phyloP scores from a whole-genome alignment of 1,140 invertebrate genomes.

The Probaryconus sp. region DNA sequence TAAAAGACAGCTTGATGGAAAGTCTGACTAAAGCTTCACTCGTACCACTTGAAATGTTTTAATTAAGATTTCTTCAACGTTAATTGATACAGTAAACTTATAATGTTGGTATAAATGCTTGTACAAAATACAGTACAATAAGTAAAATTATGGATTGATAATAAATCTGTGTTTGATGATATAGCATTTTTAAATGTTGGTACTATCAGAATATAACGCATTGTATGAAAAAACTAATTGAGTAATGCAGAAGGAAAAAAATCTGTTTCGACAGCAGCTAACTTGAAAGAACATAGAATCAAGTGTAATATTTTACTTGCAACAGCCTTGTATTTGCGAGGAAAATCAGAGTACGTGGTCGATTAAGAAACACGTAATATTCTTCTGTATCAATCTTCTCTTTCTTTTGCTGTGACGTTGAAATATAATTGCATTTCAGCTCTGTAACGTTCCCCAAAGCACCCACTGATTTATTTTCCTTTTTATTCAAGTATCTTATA shows the following conservation, averaged over 20 bases:
- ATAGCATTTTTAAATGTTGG: too few species aligned
- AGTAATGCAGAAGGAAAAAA: constrained; percentile 6
- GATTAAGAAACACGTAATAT: constrained; percentile 54
- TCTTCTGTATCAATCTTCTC: constrained; percentile 54
- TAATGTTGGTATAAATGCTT: too few species aligned
- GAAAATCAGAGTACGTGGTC: constrained; percentile 45
- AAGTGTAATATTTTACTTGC: constrained; percentile 28
- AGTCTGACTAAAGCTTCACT: too few species aligned
- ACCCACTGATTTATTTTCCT: constrained; percentile 40
- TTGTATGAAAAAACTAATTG: too few species aligned
- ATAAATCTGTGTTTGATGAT: too few species aligned
- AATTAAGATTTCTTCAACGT: too few species aligned
- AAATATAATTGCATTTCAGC: constrained; percentile 54
- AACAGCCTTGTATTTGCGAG: constrained; percentile 26
- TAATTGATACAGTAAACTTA: too few species aligned
- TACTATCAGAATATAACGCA: too few species aligned
- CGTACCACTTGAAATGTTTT: too few species aligned
- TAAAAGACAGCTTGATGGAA: too few species aligned
- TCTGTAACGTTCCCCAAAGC: constrained; percentile 17
- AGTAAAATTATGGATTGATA: too few species aligned
- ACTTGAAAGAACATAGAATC: constrained; percentile 5
- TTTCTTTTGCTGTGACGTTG: constrained; percentile 34
- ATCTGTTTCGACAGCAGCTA: constrained; percentile 13
- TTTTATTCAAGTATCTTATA: constrained; percentile 17
- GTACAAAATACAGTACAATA: too few species aligned